phyloP scores from a whole-genome alignment of 2,797 vertebrate species.

The Champsocephalus esox region DNA sequence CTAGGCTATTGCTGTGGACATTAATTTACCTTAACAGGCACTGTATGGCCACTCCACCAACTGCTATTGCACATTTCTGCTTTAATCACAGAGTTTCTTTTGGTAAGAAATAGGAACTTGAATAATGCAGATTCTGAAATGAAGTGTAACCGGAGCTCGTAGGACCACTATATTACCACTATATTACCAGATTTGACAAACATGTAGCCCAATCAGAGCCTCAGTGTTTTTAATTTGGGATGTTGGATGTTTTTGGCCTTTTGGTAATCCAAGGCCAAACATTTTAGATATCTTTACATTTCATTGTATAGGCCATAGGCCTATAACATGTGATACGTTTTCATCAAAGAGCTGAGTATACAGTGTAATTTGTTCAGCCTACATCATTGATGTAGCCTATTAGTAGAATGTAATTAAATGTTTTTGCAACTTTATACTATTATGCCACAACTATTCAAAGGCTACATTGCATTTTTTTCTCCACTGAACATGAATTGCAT shows the following conservation, averaged over 20 bases:
- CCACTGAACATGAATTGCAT: background rate
- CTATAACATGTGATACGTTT: background rate
- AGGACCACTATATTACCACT: background rate
- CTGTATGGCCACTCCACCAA: conserved; percentile 44
- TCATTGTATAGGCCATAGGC: too few relatives aligned
- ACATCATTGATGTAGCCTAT: too few relatives aligned
- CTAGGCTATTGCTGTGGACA: conserved; percentile 63
- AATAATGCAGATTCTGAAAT: conserved; percentile 11
- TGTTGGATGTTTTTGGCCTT: background rate
- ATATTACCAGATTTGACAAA: background rate
- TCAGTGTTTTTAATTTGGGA: background rate
- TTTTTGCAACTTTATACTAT: background rate
- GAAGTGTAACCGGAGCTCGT: background rate
- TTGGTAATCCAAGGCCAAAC: background rate
- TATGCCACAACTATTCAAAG: background rate
- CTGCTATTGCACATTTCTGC: conserved; percentile 58
- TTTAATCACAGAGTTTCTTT: conserved; percentile 61
- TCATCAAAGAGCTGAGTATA: background rate
- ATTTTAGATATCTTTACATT: background rate
- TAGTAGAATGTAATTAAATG: background rate
- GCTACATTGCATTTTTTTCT: background rate
- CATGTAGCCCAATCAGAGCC: background rate
- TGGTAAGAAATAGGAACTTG: conserved; percentile 48
- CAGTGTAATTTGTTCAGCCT: background rate
- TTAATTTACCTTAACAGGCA: conserved; percentile 45